Conservation (phyloP, 2,113 vertebrate species). For the Leucosticte australis region DNA sequence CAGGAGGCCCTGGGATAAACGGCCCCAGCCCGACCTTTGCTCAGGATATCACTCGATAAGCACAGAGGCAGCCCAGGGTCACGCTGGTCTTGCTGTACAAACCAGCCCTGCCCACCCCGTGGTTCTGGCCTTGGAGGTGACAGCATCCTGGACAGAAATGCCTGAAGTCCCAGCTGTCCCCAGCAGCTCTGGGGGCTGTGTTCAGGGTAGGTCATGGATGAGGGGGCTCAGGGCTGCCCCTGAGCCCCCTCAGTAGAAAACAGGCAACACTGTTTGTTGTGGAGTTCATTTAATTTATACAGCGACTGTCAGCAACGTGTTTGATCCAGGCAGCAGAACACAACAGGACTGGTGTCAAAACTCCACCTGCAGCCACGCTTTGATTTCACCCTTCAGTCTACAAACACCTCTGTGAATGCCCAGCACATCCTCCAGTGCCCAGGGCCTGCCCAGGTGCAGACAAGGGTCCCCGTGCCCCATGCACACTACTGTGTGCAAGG, state of each 20-base stretch:
- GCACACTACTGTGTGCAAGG: accelerated
- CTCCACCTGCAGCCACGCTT: accelerated
- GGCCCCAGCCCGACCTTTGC: accelerated
- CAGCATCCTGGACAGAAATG: neutral
- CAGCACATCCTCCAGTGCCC: accelerated
- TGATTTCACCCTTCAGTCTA: neutral
- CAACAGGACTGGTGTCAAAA: neutral
- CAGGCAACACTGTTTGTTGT: neutral
- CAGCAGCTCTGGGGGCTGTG: neutral
- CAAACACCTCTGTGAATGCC: neutral
- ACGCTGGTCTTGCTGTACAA: accelerated
- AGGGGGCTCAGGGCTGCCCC: neutral
- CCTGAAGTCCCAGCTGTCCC: neutral
- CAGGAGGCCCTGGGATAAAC: neutral
- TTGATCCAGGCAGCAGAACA: neutral
- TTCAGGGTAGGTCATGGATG: neutral
- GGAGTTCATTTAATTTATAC: slow-evolving; percentile 25
- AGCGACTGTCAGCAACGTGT: neutral
- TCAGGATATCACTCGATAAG: neutral
- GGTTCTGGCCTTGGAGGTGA: neutral
- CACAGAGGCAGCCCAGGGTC: neutral
- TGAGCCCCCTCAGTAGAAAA: neutral
- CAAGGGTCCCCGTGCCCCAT: neutral
- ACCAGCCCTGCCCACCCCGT: neutral
- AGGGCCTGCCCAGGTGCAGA: neutral